Evolutionary conservation across 2,888 invertebrate genomes (phyloP).

Genomic region (Thysanoteuthis rhombus): DNA sequence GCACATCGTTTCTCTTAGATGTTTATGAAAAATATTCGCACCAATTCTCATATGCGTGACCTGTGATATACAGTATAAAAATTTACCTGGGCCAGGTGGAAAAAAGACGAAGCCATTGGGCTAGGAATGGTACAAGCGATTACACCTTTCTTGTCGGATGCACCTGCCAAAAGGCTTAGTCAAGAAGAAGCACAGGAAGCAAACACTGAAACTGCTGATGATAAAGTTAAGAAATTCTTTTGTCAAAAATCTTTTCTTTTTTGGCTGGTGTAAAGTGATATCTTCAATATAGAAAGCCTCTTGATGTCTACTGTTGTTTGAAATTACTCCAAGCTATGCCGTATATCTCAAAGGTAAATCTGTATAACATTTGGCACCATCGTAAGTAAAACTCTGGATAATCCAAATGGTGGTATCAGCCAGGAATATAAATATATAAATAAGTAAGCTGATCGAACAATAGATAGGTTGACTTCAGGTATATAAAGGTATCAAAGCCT

Average conservation of each 20-base stretch:
- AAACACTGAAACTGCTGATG: background rate
- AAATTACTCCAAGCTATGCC: background rate
- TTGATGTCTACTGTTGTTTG: background rate
- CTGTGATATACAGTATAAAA: too few species aligned
- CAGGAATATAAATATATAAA: too few species aligned
- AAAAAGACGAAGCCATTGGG: too few species aligned
- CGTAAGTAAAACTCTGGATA: too few species aligned
- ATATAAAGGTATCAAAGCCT: too few species aligned
- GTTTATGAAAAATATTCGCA: too few species aligned
- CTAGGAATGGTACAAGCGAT: background rate
- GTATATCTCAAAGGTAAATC: background rate
- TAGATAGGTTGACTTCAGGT: too few species aligned
- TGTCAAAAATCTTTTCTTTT: background rate
- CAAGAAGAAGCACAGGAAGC: background rate
- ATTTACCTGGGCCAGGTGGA: too few species aligned
- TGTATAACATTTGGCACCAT: background rate
- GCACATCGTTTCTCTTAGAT: too few species aligned
- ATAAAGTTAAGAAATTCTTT: background rate
- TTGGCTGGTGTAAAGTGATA: background rate
- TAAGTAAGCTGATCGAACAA: too few species aligned
- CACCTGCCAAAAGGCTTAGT: slow-evolving; percentile 12
- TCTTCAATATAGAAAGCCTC: background rate
- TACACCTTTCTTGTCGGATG: slow-evolving; percentile 12
- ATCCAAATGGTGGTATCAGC: too few species aligned
- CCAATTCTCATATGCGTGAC: too few species aligned